These are phyloP conservation scores for Alviniconcha marisindica DNA, from an alignment of 1,140 invertebrate species.

Conservation along the genomic window DNA sequence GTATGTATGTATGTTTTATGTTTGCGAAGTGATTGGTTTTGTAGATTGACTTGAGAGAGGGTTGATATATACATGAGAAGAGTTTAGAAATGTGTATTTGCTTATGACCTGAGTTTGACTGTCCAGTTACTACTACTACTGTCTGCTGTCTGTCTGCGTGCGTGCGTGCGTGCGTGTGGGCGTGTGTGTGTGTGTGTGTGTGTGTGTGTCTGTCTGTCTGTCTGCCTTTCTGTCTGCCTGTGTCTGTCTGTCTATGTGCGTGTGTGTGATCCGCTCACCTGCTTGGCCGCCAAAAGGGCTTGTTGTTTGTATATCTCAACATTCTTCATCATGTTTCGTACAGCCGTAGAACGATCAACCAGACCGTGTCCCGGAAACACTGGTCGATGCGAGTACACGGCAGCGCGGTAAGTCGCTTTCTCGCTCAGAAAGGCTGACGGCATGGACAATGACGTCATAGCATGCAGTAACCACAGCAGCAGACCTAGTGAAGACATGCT, in stretches of 20 bases:
- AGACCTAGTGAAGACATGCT: too few relatives aligned
- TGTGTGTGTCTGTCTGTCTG: background rate
- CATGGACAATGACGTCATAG: background rate
- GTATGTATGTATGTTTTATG: too few relatives aligned
- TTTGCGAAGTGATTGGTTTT: too few relatives aligned
- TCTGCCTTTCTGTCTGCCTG: background rate
- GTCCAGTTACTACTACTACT: too few relatives aligned
- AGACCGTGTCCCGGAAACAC: background rate
- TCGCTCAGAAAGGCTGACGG: background rate
- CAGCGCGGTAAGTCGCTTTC: background rate
- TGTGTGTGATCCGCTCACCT: slow-evolving; percentile 26
- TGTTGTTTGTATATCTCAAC: slow-evolving; percentile 43
- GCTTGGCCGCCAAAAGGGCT: background rate
- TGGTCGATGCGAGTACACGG: background rate
- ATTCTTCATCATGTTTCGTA: slow-evolving; percentile 44
- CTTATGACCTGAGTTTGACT: too few relatives aligned
- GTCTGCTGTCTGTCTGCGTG: background rate
- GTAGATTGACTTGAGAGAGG: too few relatives aligned
- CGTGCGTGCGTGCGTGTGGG: background rate
- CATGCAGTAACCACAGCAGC: too few relatives aligned
- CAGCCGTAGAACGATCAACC: slow-evolving; percentile 30
- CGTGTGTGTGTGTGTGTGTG: background rate
- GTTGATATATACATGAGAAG: too few relatives aligned
- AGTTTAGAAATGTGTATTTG: too few relatives aligned
- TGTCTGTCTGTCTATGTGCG: background rate